Conservation (phyloP, 2,113 vertebrate species). For the Perca schrenkii region DNA sequence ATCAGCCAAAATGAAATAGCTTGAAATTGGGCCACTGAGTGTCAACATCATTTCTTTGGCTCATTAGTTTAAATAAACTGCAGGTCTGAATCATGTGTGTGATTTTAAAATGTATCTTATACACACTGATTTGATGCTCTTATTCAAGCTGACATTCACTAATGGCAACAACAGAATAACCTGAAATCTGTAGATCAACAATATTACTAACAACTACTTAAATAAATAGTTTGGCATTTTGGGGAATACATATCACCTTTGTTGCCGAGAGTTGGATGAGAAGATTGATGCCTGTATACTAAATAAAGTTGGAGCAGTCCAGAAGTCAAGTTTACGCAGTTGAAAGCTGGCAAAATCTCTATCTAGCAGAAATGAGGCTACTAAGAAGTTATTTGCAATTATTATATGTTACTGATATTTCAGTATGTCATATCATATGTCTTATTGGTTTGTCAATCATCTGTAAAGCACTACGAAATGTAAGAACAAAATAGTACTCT, state of each 20-base stretch:
- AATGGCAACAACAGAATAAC: neutral
- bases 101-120: neutral
- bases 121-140: neutral
- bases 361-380: neutral
- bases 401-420: neutral
- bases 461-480: neutral
- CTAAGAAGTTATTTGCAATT: neutral
- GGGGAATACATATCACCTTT: too few relatives aligned
- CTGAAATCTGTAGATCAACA: neutral
- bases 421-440: too few relatives aligned
- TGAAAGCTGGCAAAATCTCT: neutral
- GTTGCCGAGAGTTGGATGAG: too few relatives aligned
- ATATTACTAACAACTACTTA: neutral
- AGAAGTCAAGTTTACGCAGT: neutral
- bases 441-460: too few relatives aligned
- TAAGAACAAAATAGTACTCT: neutral
- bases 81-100: neutral
- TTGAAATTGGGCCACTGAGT: neutral
- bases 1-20: slow-evolving; percentile 14
- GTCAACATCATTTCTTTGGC: neutral
- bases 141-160: neutral
- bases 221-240: too few relatives aligned
- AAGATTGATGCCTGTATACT: too few relatives aligned
- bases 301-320: neutral
- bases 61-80: slow-evolving; percentile 17